Percentiles rank a stretch among this genome's conserved stretches.
Conservation (phyloP, 2,797 vertebrate species). For the Spondyliosoma cantharus region DNA sequence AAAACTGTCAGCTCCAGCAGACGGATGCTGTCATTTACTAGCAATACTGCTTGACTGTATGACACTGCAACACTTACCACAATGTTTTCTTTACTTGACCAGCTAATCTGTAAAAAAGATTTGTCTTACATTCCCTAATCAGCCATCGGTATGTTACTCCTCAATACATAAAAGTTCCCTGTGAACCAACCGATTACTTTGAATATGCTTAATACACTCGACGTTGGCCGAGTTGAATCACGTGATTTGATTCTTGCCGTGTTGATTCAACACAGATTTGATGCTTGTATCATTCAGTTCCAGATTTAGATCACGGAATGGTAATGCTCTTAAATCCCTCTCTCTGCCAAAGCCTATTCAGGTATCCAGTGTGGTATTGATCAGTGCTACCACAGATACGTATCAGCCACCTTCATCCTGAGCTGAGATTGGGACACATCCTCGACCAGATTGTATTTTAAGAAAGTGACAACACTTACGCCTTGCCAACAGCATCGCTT, state of each 20-base stretch:
- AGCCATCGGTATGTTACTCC: neutral
- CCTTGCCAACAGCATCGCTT: neutral
- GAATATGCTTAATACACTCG: neutral
- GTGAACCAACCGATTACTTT: neutral
- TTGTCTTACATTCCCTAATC: too few species aligned
- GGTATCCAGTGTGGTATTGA: too few species aligned
- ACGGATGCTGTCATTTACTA: neutral
- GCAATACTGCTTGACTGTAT: neutral
- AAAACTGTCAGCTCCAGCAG: neutral
- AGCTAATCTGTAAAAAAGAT: neutral
- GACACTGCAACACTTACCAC: neutral
- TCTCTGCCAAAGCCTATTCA: too few species aligned
- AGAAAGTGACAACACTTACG: neutral
- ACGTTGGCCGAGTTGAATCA: neutral
- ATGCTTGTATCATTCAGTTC: neutral
- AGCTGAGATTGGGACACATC: neutral
- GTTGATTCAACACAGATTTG: neutral
- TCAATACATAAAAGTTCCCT: too few species aligned
- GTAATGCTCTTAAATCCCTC: too few species aligned
- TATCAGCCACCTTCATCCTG: neutral
- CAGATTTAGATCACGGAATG: too few species aligned
- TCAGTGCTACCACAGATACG: too few species aligned
- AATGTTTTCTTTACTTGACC: neutral
- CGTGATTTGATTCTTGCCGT: neutral
- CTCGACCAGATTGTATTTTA: neutral